Percentiles rank a stretch among this genome's conserved stretches.
These are phyloP conservation scores for Anastrepha ludens DNA, from an alignment of 1,140 invertebrate species.

Conservation along the genomic window DNA sequence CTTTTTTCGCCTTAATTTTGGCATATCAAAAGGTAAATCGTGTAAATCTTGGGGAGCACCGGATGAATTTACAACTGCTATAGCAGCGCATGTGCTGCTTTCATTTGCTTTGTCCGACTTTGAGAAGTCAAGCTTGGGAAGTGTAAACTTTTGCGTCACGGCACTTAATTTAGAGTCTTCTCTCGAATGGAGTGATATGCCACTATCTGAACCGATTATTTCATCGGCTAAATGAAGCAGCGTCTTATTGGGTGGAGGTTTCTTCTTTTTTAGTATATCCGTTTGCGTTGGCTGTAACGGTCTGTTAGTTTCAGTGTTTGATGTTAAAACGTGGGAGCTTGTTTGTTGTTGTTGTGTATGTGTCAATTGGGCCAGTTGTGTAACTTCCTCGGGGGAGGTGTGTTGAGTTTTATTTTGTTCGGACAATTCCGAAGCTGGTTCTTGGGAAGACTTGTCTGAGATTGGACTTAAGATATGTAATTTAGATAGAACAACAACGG, in stretches of 20 bases:
- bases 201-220: conserved; percentile 89
- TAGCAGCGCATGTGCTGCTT: conserved; percentile 69
- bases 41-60: conserved; percentile 77
- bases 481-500: conserved; percentile 81
- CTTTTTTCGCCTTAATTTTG: conserved; percentile 86
- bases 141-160: conserved; percentile 76
- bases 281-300: conserved; percentile 51
- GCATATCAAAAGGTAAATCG: conserved; percentile 91
- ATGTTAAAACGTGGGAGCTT: neutral
- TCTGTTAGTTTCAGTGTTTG: conserved; percentile 46
- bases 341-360: conserved; percentile 53
- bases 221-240: conserved; percentile 84
- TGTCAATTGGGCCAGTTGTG: conserved; percentile 22
- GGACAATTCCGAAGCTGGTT: conserved; percentile 85
- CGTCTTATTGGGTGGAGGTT: conserved; percentile 85
- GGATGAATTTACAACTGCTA: conserved; percentile 62
- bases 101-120: conserved; percentile 71
- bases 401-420: conserved; percentile 86
- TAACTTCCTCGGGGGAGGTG: conserved; percentile 79
- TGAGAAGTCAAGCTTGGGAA: conserved; percentile 76
- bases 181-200: conserved; percentile 87
- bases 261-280: conserved; percentile 73
- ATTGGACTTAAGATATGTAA: conserved; percentile 90
- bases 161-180: conserved; percentile 80
- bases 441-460: conserved; percentile 92